phyloP scores from a whole-genome alignment of 2,888 invertebrate genomes.

The Syrphus vitripennis region DNA sequence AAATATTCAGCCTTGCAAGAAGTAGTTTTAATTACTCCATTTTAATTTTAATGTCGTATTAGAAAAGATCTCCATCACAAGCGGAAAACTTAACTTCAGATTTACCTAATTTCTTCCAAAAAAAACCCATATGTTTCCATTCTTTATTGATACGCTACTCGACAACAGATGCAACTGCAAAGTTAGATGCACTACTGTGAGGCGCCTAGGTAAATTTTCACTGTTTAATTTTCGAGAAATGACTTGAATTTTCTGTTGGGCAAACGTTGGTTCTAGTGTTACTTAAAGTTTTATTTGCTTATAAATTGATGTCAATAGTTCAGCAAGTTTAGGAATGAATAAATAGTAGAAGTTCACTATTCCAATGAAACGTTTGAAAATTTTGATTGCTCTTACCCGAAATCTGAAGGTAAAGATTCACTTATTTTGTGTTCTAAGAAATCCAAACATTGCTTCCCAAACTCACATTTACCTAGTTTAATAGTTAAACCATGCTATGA shows the following conservation, averaged over 20 bases:
- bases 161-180: not conserved
- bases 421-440: constrained; percentile 3
- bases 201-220: not conserved
- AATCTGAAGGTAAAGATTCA: not conserved
- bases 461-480: not conserved
- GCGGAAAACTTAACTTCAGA: too few relatives aligned
- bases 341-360: constrained; percentile 14
- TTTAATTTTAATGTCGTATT: too few relatives aligned
- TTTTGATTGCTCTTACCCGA: not conserved
- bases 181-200: not conserved
- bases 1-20: too few relatives aligned
- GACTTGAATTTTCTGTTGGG: not conserved
- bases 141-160: not conserved
- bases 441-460: not conserved
- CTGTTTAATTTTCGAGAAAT: not conserved
- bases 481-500: not conserved
- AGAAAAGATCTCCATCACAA: too few relatives aligned
- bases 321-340: not conserved
- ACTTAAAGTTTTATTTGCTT: not conserved
- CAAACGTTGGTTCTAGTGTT: not conserved
- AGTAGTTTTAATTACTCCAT: too few relatives aligned
- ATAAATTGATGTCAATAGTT: not conserved
- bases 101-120: too few relatives aligned
- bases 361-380: constrained; percentile 17
- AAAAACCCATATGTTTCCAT: constrained; percentile 6